Percentiles rank a stretch among this genome's conserved stretches.
Evolutionary conservation across 1,140 invertebrate genomes (phyloP).

Genomic region (Phthorimaea operculella): DNA sequence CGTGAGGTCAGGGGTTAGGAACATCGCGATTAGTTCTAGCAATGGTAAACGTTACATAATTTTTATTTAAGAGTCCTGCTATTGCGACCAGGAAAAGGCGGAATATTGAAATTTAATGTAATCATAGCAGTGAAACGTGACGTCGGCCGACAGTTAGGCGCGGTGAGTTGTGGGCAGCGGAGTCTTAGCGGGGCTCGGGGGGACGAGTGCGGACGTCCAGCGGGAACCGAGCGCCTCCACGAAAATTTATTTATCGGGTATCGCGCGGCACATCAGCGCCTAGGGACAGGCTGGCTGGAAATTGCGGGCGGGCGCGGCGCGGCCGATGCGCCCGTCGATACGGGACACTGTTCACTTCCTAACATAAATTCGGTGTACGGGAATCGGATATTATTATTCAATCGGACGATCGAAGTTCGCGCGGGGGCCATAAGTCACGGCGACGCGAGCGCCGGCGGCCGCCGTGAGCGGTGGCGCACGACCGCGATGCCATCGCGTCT

Average conservation of each 20-base stretch:
- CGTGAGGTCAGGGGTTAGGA: conserved; percentile 11
- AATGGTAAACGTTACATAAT: conserved; percentile 11
- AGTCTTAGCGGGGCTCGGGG: conserved; percentile 15
- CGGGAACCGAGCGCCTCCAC: conserved; percentile 28
- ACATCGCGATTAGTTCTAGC: background rate
- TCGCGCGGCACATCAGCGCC: conserved; percentile 38
- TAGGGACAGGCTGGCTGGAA: conserved; percentile 39
- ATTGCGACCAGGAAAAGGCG: conserved; percentile 16
- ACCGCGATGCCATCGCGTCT: conserved; percentile 54
- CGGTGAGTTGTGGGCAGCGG: conserved; percentile 29
- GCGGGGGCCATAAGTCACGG: conserved; percentile 61
- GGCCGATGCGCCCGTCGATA: conserved; percentile 48
- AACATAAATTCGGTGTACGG: conserved; percentile 64
- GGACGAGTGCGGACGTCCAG: conserved; percentile 35
- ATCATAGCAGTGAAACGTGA: conserved; percentile 36
- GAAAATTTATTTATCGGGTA: conserved; percentile 57
- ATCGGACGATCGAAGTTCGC: conserved; percentile 62
- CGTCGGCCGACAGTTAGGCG: conserved; percentile 37
- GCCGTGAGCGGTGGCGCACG: conserved; percentile 60
- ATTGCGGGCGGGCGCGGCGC: conserved; percentile 38
- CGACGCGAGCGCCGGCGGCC: conserved; percentile 59
- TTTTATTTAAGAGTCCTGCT: conserved; percentile 10
- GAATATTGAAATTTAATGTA: conserved; percentile 32
- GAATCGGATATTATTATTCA: conserved; percentile 66
- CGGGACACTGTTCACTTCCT: conserved; percentile 60